These are phyloP conservation scores for Drosophila kanapiae DNA, from an alignment of 1,140 invertebrate genomes.

Conservation along the genomic window DNA sequence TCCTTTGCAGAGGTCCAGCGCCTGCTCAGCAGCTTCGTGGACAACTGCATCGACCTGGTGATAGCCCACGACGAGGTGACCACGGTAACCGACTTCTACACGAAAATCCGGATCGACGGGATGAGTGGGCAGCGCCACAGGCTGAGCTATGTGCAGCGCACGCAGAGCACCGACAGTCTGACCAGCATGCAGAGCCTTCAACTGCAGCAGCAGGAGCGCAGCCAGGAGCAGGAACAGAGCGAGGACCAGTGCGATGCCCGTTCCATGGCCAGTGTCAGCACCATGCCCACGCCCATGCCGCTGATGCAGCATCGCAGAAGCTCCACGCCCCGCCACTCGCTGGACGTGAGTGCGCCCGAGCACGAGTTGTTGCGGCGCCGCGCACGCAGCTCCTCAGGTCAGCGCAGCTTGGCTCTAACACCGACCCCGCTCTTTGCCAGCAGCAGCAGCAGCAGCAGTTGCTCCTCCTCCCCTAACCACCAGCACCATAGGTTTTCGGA, in stretches of 20 bases:
- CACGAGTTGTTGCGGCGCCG: constrained; percentile 62
- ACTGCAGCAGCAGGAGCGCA: constrained; percentile 45
- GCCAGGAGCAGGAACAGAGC: constrained; percentile 28
- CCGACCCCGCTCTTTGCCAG: constrained; percentile 76
- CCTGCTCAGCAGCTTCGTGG: constrained; percentile 84
- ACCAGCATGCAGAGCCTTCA: constrained; percentile 76
- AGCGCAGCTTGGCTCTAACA: constrained; percentile 80
- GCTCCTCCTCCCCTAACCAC: constrained; percentile 57
- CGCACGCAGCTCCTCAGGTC: constrained; percentile 77
- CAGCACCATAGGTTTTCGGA: constrained; percentile 43
- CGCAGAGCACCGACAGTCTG: constrained; percentile 79
- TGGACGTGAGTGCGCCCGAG: constrained; percentile 60
- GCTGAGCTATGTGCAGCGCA: constrained; percentile 71
- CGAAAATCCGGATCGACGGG: constrained; percentile 82
- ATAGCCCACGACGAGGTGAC: constrained; percentile 87
- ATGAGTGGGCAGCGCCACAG: constrained; percentile 64
- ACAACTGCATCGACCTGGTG: constrained; percentile 87
- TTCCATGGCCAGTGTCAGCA: constrained; percentile 72
- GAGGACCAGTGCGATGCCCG: constrained; percentile 69
- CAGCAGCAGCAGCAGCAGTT: constrained; percentile 40
- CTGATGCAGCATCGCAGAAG: constrained; percentile 80
- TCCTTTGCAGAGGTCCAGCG: constrained; percentile 87
- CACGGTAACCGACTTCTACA: constrained; percentile 81
- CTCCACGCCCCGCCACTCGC: constrained; percentile 72
- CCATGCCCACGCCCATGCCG: constrained; percentile 76